Evolutionary conservation across 1,140 invertebrate species (phyloP).

Genomic region (Drosophila melanogaster): Release_6_plus_ISO1_MT NT_033777.3:8030001-8030500

Average conservation of each 20-base stretch:
- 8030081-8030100: slow-evolving; percentile 20
- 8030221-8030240: slow-evolving; percentile 36
- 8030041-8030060: slow-evolving; percentile 57
- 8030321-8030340: slow-evolving; percentile 26
- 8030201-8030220: slow-evolving; percentile 29
- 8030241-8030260: slow-evolving; percentile 36
- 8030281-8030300: slow-evolving; percentile 29
- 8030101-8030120: slow-evolving; percentile 12
- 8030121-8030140: slow-evolving; percentile 60
- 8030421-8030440: background rate
- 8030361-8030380: slow-evolving; percentile 66
- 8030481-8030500: slow-evolving; percentile 21
- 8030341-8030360: slow-evolving; percentile 66
- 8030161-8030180: slow-evolving; percentile 13
- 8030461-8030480: slow-evolving; percentile 26
- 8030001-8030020: slow-evolving; percentile 62
- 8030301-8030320: slow-evolving; percentile 42
- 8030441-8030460: background rate
- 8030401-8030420: slow-evolving; percentile 26
- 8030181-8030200: slow-evolving; percentile 48
- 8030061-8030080: slow-evolving; percentile 76
- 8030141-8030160: slow-evolving; percentile 14
- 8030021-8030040: slow-evolving; percentile 77
- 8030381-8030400: slow-evolving; percentile 50
- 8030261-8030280: slow-evolving; percentile 6